Percentiles rank a stretch among this genome's conserved stretches.
Evolutionary conservation across 1,140 invertebrate species (phyloP).

Genomic region (Trichoplusia ni): DNA sequence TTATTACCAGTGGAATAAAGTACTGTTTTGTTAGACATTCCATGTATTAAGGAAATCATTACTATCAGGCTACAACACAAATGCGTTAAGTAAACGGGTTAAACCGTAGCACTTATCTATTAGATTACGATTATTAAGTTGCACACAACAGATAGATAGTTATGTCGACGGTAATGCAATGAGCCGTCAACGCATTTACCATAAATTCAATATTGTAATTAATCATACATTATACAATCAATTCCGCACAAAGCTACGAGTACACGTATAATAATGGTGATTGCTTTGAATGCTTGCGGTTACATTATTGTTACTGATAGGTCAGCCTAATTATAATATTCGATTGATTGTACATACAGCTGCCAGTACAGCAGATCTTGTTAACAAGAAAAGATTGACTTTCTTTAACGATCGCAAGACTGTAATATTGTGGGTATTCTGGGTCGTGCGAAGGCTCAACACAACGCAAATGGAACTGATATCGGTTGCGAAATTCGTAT

Average conservation of each 20-base stretch:
- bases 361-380: neutral
- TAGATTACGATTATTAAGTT: no score
- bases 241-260: slow-evolving; percentile 16
- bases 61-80: no score
- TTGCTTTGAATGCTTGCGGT: slow-evolving; percentile 20
- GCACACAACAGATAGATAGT: no score
- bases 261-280: slow-evolving; percentile 14
- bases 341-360: neutral
- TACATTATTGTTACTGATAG: neutral
- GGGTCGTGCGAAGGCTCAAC: neutral
- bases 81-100: no score
- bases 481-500: slow-evolving; percentile 44
- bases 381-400: slow-evolving; percentile 6
- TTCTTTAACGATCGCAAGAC: slow-evolving; percentile 15
- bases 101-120: no score
- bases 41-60: no score
- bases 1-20: no score
- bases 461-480: slow-evolving; percentile 5
- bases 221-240: slow-evolving; percentile 12
- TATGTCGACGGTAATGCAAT: slow-evolving; percentile 5
- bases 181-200: neutral
- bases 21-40: no score
- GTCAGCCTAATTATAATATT: neutral
- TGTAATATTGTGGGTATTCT: no score
- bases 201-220: slow-evolving; percentile 17